These are phyloP conservation scores for Papilio dardanus DNA, from an alignment of 1,140 invertebrate species.

Conservation along the genomic window DNA sequence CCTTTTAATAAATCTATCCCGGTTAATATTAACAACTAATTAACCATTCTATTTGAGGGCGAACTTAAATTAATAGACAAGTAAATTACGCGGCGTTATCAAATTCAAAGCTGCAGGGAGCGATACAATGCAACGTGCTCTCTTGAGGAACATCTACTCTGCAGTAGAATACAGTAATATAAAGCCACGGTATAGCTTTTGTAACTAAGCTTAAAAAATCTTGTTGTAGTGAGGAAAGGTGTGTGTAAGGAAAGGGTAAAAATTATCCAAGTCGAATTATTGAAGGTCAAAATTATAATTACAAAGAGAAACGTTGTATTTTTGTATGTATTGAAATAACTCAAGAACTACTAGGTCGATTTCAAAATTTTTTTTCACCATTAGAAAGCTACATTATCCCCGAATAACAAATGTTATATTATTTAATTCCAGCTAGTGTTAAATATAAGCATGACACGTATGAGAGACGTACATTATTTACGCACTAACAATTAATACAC, in stretches of 20 bases:
- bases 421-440: too few relatives aligned
- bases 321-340: too few relatives aligned
- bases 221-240: too few relatives aligned
- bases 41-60: neutral
- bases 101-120: neutral
- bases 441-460: neutral
- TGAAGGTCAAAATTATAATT: too few relatives aligned
- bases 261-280: too few relatives aligned
- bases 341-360: too few relatives aligned
- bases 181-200: neutral
- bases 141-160: neutral
- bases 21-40: neutral
- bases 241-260: too few relatives aligned
- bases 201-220: too few relatives aligned
- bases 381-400: too few relatives aligned
- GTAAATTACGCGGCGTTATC: neutral
- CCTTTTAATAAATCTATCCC: slow-evolving; percentile 13
- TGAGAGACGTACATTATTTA: neutral
- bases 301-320: too few relatives aligned
- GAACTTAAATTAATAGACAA: slow-evolving; percentile 5
- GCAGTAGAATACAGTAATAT: neutral
- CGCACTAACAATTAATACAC: neutral
- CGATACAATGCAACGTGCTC: neutral
- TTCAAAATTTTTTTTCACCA: too few relatives aligned
- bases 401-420: too few relatives aligned